A percentile compares a stretch with the other conserved stretches of the same genome.
Evolutionary conservation across 2,113 vertebrate species (phyloP).

Genomic region (Dipodomys stephensi): DNA sequence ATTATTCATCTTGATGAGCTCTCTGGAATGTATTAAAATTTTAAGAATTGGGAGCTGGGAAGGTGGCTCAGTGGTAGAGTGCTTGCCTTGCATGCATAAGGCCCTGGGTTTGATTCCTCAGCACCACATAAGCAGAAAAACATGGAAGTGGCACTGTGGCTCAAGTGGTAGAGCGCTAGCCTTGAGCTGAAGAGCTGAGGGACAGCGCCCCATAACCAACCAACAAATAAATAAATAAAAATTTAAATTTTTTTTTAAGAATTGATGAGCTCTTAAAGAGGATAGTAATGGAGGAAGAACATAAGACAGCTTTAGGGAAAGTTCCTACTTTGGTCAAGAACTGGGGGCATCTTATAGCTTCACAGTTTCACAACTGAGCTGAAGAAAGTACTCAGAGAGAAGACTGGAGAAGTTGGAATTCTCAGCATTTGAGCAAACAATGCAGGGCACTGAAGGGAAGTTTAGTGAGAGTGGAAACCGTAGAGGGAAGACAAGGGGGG

Average conservation of each 20-base stretch:
- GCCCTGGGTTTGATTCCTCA: too few relatives aligned
- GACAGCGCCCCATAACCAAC: too few relatives aligned
- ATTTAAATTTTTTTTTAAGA: conserved; percentile 41
- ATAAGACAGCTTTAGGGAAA: conserved; percentile 28
- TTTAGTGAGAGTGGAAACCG: not conserved
- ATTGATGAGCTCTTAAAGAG: not conserved
- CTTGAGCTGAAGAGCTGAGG: too few relatives aligned
- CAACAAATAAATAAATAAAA: too few relatives aligned
- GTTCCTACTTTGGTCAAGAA: not conserved
- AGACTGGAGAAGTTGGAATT: not conserved
- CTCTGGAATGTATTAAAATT: not conserved
- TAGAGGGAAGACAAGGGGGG: not conserved
- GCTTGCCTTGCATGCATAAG: too few relatives aligned
- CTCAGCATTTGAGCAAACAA: not conserved
- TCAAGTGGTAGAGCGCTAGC: too few relatives aligned
- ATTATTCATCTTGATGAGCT: conserved; percentile 22
- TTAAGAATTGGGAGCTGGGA: not conserved
- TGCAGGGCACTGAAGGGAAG: not conserved
- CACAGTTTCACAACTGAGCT: not conserved
- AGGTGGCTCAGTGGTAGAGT: too few relatives aligned
- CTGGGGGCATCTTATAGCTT: not conserved
- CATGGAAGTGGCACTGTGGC: too few relatives aligned
- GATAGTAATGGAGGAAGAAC: not conserved
- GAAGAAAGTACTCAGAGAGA: not conserved
- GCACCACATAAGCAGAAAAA: too few relatives aligned